Evolutionary conservation across 1,140 invertebrate genomes (phyloP).

Genomic region (Trinorchestia longiramus): DNA sequence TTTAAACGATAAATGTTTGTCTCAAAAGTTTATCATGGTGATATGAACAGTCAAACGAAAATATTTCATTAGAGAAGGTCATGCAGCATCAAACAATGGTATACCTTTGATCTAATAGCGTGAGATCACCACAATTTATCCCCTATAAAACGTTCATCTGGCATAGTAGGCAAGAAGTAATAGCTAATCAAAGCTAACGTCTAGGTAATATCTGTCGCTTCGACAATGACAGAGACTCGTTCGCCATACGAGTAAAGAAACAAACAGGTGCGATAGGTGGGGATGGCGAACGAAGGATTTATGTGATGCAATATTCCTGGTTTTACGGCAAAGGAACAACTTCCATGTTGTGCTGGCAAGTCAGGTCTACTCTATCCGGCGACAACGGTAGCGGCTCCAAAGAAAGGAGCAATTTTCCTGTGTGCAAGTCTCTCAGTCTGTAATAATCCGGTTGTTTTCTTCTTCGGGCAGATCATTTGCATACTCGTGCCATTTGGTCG

Average conservation of each 20-base stretch:
- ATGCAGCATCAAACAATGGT: not conserved
- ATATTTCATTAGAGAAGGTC: not conserved
- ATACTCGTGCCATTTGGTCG: constrained; percentile 54
- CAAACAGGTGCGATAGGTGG: constrained; percentile 24
- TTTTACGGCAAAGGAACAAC: constrained; percentile 12
- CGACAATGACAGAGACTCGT: constrained; percentile 17
- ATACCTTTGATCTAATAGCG: not conserved
- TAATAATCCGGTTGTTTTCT: constrained; percentile 54
- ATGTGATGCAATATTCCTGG: constrained; percentile 45
- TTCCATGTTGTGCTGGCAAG: constrained; percentile 10
- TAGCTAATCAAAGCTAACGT: not conserved
- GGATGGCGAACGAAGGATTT: constrained; percentile 21
- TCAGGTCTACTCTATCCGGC: not conserved
- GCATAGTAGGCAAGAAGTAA: not conserved
- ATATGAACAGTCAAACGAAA: not conserved
- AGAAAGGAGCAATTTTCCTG: constrained; percentile 45
- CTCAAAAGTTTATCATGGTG: too few relatives aligned
- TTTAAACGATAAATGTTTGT: too few relatives aligned
- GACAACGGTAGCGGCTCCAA: constrained; percentile 36
- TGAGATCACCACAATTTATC: not conserved
- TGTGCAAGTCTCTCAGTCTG: constrained; percentile 51
- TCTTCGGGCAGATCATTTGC: constrained; percentile 50
- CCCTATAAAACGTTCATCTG: not conserved
- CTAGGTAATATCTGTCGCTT: constrained; percentile 7
- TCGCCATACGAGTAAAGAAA: not conserved